Percentiles rank a stretch among this genome's conserved stretches.
Conservation (phyloP, 2,797 vertebrate species). For the Pempheris klunzingeri region DNA sequence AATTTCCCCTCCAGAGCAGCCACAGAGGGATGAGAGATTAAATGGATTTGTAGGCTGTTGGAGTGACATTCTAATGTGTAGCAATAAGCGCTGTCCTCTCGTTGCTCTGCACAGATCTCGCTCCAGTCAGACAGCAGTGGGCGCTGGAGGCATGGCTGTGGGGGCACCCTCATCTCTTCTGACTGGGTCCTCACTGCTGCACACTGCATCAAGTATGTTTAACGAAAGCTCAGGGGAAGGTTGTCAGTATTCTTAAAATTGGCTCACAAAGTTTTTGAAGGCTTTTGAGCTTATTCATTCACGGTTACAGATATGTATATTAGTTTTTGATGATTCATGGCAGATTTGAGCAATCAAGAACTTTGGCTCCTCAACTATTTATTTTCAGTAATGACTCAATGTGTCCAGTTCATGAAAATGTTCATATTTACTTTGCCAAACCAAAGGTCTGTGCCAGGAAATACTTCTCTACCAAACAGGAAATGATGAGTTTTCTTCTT, state of each 20-base stretch:
- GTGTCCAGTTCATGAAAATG: background rate
- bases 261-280: background rate
- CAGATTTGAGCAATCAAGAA: background rate
- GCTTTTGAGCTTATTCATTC: background rate
- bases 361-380: background rate
- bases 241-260: background rate
- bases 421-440: background rate
- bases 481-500: background rate
- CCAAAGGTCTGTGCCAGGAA: background rate
- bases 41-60: background rate
- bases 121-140: slow-evolving; percentile 82
- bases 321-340: background rate
- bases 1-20: background rate
- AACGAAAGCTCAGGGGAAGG: background rate
- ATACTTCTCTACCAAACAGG: background rate
- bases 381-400: background rate
- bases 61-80: background rate
- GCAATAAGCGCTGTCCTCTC: background rate
- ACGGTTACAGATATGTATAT: background rate
- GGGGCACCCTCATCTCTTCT: slow-evolving; percentile 84
- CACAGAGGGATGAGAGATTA: background rate
- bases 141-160: slow-evolving; percentile 87
- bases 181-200: slow-evolving; percentile 88
- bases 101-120: slow-evolving; percentile 79
- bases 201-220: slow-evolving; percentile 69